Base-by-base conservation (phyloP, 2,113 vertebrate genomes). In the Rhinichthys klamathensis region DNA sequence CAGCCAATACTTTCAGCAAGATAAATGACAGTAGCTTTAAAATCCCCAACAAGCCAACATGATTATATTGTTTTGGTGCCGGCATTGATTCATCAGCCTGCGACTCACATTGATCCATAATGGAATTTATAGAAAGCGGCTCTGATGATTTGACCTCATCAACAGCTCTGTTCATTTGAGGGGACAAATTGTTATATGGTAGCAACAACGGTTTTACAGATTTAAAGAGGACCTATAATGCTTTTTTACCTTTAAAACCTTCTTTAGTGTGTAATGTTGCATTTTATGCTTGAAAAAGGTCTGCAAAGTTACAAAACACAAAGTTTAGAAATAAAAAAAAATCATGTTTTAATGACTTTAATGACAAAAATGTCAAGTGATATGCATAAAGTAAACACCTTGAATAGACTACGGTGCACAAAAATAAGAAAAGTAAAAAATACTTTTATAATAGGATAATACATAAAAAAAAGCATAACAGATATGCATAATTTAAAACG, bases 41-140 rank as follows among this genome's bases (percentile, higher is more conserved):
- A 72, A 38, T 25, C 9, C 5, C 18, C 44, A 69, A 69, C 41
- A 35, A 69, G 79, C 61, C 49, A 15, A 58, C 8, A 18, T 32
- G 27, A 54, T 70, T 25, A 54, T 70, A 82, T 72, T 58, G 67
- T 83, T 83, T 35, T 38, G 65, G 63, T 25, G 54, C 74, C n/a
- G 13, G 73, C 69, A 27, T 30, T 67, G 18, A 21, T 67, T 83
- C 67, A 75, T 84, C 32, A 73, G 30, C 44, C 58, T 2, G 0
- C 46, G 12, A 38, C 73, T 82, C 44, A 6, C 77, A 88, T 79
- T n/a, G 51, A 84, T 81, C 58, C 6, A 12, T 63, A 80, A 63
- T 79, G 73, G 80, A 88, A 84, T 90, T 86, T 82, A 85, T 65
- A 76, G 16, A 32, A 76, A 84, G 79, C 72, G 63, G 41, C 73